Conservation (phyloP, 2,113 vertebrate species). For the Stegastes partitus region DNA sequence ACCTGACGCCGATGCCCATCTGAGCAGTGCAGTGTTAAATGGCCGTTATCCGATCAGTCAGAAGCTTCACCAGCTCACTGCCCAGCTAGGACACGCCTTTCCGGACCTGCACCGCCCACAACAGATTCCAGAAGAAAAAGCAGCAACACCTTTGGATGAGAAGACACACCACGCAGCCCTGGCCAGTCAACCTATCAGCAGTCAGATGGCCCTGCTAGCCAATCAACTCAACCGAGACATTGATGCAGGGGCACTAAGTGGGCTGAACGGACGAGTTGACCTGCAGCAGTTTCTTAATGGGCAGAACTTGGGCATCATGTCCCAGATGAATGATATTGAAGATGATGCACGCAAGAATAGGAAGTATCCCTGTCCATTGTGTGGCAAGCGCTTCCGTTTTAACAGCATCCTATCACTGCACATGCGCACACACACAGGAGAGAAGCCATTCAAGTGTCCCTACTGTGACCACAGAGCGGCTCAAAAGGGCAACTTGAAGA, state of each 20-base stretch:
- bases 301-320: constrained; percentile 99
- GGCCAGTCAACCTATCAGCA: constrained; percentile 94
- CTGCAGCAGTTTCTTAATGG: constrained; percentile 98
- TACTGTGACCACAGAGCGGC: constrained; percentile 98
- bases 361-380: constrained; percentile 97
- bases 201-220: constrained; percentile 96
- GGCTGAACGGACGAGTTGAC: constrained; percentile 94
- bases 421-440: constrained; percentile 98
- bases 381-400: constrained; percentile 98
- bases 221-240: constrained; percentile 96
- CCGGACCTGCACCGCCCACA: constrained; percentile 94
- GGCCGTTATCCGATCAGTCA: constrained; percentile 99
- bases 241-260: constrained; percentile 87
- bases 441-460: constrained; percentile 99
- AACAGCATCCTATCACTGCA: constrained; percentile 99
- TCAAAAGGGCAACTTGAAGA: constrained; percentile 99
- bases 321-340: constrained; percentile 99
- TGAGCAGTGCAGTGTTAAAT: constrained; percentile 94
- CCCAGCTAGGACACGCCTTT: constrained; percentile 97
- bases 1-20: constrained; percentile 92
- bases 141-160: constrained; percentile 90
- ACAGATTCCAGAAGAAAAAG: constrained; percentile 93
- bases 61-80: constrained; percentile 97
- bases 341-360: constrained; percentile 97
- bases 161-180: constrained; percentile 93